Conservation (phyloP, 2,113 vertebrate genomes). For the Dissostichus mawsoni region DNA sequence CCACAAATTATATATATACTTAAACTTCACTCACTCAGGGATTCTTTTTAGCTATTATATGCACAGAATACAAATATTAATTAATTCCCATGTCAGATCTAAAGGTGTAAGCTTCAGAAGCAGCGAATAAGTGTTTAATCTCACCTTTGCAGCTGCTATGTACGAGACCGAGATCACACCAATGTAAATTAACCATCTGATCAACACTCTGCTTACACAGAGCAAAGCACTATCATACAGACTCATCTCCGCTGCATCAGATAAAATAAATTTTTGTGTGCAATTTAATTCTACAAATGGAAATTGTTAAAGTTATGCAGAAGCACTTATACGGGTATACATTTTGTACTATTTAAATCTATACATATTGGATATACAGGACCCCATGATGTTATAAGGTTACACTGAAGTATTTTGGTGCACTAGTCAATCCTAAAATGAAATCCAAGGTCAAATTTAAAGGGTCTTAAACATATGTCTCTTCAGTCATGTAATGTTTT, state of each 20-base stretch:
- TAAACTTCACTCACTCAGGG: neutral
- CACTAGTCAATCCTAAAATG: no score
- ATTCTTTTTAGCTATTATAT: neutral
- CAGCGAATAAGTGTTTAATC: neutral
- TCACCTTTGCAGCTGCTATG: slow-evolving; percentile 1
- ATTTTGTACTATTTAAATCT: slow-evolving; percentile 1
- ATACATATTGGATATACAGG: no score
- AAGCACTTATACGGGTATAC: slow-evolving; percentile 37
- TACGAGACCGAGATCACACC: neutral
- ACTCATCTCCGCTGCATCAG: neutral
- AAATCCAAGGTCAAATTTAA: no score
- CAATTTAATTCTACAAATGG: neutral
- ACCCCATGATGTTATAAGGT: no score
- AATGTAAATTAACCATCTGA: slow-evolving; percentile 10
- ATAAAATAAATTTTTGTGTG: neutral
- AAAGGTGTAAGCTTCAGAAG: slow-evolving; percentile 33
- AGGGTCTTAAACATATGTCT: no score
- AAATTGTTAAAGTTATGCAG: slow-evolving; percentile 14
- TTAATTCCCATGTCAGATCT: neutral
- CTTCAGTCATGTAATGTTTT: no score
- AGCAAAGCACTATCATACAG: neutral
- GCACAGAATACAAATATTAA: neutral
- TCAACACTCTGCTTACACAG: neutral
- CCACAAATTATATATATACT: neutral
- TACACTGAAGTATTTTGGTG: no score